Conservation (phyloP, 2,113 vertebrate genomes). For the Parus major region DNA sequence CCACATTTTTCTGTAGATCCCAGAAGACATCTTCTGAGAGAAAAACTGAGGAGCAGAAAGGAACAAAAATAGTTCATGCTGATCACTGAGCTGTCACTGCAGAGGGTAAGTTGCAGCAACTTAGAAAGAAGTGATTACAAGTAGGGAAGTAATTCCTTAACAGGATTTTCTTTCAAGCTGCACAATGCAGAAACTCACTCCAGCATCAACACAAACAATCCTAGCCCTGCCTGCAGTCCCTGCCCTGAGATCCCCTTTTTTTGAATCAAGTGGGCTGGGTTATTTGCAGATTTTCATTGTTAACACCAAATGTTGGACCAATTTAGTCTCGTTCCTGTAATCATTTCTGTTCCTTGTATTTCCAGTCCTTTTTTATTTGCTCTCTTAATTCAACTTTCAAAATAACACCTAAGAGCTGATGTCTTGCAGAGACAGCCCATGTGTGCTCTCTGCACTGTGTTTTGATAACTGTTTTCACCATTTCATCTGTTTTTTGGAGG, state of each 20-base stretch:
- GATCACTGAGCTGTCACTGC: neutral
- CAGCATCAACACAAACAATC: neutral
- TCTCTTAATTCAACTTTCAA: neutral
- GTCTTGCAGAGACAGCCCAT: neutral
- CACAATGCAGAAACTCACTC: neutral
- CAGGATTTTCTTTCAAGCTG: neutral
- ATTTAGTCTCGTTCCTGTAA: neutral
- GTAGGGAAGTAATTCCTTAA: conserved; percentile 25
- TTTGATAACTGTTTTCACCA: neutral
- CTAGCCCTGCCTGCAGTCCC: neutral
- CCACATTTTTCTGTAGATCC: neutral
- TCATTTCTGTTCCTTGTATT: neutral
- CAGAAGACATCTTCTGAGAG: neutral
- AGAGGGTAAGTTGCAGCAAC: conserved; percentile 6
- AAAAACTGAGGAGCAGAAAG: neutral
- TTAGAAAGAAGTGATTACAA: conserved; percentile 24
- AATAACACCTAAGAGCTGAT: neutral
- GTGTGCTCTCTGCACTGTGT: neutral
- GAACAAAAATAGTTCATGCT: neutral
- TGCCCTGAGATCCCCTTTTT: fast-evolving
- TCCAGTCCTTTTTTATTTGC: neutral
- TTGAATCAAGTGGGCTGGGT: neutral
- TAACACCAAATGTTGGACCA: neutral
- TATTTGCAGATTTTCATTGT: neutral
- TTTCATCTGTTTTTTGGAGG: neutral